A percentile compares a stretch with the other conserved stretches of the same genome.
Evolutionary conservation across 2,888 invertebrate species (phyloP).

Genomic region (Trypoxylon attenuatum): DNA sequence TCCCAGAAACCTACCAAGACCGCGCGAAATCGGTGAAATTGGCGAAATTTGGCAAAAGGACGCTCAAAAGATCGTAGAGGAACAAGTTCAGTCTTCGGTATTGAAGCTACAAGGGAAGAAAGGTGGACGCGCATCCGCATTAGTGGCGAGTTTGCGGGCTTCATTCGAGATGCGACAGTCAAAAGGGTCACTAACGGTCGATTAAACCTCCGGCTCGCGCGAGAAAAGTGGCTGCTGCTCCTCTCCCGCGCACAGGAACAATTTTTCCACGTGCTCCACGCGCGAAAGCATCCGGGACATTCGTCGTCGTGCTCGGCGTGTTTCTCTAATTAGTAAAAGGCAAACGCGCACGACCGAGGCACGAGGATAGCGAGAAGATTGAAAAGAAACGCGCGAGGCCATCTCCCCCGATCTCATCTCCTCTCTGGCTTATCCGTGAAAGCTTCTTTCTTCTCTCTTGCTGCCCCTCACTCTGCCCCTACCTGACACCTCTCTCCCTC

Average conservation of each 20-base stretch:
- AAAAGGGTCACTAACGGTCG: not conserved
- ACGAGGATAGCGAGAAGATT: constrained; percentile 47
- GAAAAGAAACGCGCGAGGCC: constrained; percentile 46
- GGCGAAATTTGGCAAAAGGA: too few species aligned
- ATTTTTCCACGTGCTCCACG: constrained; percentile 7
- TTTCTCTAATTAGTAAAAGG: constrained; percentile 51
- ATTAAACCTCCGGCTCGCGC: not conserved
- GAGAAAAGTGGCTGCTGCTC: not conserved
- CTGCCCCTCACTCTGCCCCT: not conserved
- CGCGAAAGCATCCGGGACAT: constrained; percentile 20
- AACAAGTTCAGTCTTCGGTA: too few species aligned
- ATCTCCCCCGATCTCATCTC: constrained; percentile 19
- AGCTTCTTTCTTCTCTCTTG: not conserved
- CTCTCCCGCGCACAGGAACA: not conserved
- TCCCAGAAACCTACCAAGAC: too few species aligned
- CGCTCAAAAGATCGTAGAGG: too few species aligned
- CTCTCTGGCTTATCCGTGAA: not conserved
- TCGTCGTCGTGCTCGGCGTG: constrained; percentile 15
- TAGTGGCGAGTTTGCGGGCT: not conserved
- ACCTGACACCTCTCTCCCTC: not conserved
- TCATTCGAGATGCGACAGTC: not conserved
- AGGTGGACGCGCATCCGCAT: not conserved
- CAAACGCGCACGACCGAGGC: constrained; percentile 30
- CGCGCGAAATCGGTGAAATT: too few species aligned
- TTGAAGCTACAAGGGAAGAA: too few species aligned